Base-by-base conservation (phyloP, 2,888 invertebrate genomes). In the Helobdella robusta region DNA sequence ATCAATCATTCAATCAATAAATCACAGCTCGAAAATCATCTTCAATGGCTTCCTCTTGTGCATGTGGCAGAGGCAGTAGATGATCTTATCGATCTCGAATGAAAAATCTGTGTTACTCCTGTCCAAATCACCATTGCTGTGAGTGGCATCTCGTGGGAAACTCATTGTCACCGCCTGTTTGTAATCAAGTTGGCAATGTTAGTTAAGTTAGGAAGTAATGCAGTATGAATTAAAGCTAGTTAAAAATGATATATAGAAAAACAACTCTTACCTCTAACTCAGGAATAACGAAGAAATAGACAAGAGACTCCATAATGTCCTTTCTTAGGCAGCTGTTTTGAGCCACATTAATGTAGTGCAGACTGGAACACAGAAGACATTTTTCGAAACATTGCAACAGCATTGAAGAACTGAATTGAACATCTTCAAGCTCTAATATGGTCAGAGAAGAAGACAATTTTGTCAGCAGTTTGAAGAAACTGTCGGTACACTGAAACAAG, bases 381-480 rank as follows among this genome's bases (percentile, higher is more conserved):
- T 5, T 67, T 32, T 60, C 48, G 40, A 70, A 59, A 5, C 75
- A 40, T 1, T 50, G 48, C 20, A 67, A 60, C 28, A 74, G 62
- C 36, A 72, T 64, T 50, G 66, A 63, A 59, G 73, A 72, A 3
- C 69, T 66, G 11, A 76, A 58, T 18, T 64, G 62, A 62, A 73
- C 72, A 28, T 75, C 74, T 66, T 77, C 75, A 52, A 76, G 52
- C 67, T 77, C 76, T 23, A 77, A 66, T 2, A 75, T 69, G 32
- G 66, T 63, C 11, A 77, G 62, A 11, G 66, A 69, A 11, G 66
- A 56, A 50, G 68, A 58, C 2, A 71, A 52, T 5, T 68, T 64
- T 5, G 34, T 62, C 18, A 76, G 62, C 15, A 76, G 65, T 28
- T 25, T 25, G 0, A 63, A 34, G 34, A 68, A 30, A 5, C 69